These are phyloP conservation scores for Epistrophella euchroma DNA, from an alignment of 2,888 invertebrate species.

Conservation along the genomic window DNA sequence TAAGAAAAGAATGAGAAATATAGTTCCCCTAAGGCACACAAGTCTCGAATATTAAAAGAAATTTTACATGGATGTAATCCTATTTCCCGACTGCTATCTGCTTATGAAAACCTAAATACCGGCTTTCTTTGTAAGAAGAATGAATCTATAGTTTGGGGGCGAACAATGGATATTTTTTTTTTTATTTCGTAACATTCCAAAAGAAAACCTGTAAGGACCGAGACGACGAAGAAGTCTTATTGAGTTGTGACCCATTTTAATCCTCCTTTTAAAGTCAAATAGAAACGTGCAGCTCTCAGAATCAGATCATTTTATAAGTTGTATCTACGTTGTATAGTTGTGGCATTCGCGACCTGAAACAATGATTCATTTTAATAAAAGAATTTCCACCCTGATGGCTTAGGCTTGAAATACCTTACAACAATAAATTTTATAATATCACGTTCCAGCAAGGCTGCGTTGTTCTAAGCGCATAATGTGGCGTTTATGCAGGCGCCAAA, in stretches of 20 bases:
- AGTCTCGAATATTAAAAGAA: conserved; percentile 21
- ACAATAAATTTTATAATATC: too few species aligned
- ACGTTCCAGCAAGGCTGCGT: too few species aligned
- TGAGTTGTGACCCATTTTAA: conserved; percentile 12
- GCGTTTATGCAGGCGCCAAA: too few species aligned
- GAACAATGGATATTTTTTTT: background rate
- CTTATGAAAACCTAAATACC: conserved; percentile 3
- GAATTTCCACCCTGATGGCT: too few species aligned
- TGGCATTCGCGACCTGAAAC: background rate
- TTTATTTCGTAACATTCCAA: background rate
- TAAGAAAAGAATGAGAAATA: conserved; percentile 24
- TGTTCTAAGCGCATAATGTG: too few species aligned
- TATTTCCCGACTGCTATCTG: background rate
- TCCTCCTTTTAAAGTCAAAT: conserved; percentile 3
- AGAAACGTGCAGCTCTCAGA: conserved; percentile 3
- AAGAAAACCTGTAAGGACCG: background rate
- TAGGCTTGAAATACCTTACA: too few species aligned
- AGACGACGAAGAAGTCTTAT: background rate
- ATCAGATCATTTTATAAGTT: conserved; percentile 16
- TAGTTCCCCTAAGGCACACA: background rate
- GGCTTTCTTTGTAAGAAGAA: background rate
- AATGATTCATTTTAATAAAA: too few species aligned
- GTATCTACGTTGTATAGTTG: background rate
- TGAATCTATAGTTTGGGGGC: background rate
- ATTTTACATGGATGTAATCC: conserved; percentile 29